Evolutionary conservation across 2,888 invertebrate genomes (phyloP).

Genomic region (Hedya salicella): DNA sequence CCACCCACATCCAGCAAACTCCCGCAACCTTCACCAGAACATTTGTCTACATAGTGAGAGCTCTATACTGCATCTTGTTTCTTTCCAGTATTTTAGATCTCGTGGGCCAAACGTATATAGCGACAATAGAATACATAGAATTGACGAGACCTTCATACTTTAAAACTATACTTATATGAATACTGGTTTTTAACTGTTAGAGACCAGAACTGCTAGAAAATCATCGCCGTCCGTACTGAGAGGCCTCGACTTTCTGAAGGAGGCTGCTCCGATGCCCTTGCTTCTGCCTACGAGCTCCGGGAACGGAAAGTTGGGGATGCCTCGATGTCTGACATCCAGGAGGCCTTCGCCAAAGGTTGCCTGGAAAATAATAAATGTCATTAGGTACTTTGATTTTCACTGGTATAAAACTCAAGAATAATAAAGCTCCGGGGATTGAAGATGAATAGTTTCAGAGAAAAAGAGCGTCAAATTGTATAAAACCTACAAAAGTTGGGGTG

Average conservation of each 20-base stretch:
- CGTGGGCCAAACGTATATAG: no score
- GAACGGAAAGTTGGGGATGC: constrained; percentile 72
- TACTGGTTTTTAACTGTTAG: constrained; percentile 54
- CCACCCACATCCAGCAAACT: no score
- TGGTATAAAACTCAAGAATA: no score
- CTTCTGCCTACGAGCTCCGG: constrained; percentile 63
- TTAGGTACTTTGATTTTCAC: not conserved
- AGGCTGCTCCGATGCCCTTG: constrained; percentile 67
- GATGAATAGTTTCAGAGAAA: no score
- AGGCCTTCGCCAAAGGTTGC: constrained; percentile 69
- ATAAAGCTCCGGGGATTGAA: no score
- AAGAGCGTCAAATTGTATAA: no score
- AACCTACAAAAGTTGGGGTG: no score
- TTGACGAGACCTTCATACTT: not conserved
- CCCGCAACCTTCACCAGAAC: no score
- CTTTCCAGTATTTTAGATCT: no score
- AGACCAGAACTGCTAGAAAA: constrained; percentile 70
- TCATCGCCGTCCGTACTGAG: constrained; percentile 59
- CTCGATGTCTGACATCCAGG: constrained; percentile 72
- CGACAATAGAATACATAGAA: not conserved
- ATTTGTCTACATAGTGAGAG: no score
- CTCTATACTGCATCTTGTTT: no score
- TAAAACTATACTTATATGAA: not conserved
- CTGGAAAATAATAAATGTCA: constrained; percentile 55
- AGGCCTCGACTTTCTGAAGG: constrained; percentile 61